These are phyloP conservation scores for Tricholauxania praeusta DNA, from an alignment of 2,888 invertebrate genomes.

Conservation along the genomic window DNA sequence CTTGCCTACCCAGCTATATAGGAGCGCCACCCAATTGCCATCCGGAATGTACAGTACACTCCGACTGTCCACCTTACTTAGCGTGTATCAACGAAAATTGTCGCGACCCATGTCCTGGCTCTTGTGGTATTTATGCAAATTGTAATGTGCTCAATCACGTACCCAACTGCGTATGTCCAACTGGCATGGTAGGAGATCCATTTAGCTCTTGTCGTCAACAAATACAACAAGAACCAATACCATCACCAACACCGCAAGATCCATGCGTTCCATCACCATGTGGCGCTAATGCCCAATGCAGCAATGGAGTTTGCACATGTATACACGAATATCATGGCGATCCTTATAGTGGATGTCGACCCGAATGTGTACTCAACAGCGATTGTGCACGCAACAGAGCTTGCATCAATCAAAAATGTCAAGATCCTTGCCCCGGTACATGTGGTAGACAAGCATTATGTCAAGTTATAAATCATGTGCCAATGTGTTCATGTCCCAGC, in stretches of 20 bases:
- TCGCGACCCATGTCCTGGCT: conserved; percentile 77
- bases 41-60: conserved; percentile 71
- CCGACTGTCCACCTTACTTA: conserved; percentile 71
- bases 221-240: conserved; percentile 63
- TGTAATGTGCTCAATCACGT: conserved; percentile 79
- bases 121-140: conserved; percentile 78
- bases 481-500: conserved; percentile 80
- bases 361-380: conserved; percentile 80
- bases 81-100: conserved; percentile 79
- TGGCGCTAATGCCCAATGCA: conserved; percentile 70
- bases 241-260: conserved; percentile 55
- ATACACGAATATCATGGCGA: conserved; percentile 75
- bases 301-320: conserved; percentile 75
- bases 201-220: conserved; percentile 74
- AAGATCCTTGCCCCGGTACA: conserved; percentile 81
- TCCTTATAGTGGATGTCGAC: conserved; percentile 77
- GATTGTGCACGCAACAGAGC: conserved; percentile 79
- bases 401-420: conserved; percentile 78
- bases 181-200: conserved; percentile 73
- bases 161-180: conserved; percentile 80
- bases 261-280: conserved; percentile 70
- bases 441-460: conserved; percentile 82
- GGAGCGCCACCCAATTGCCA: conserved; percentile 75
- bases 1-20: conserved; percentile 72
- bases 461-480: conserved; percentile 80